Conservation (phyloP, 2,113 vertebrate genomes). For the Actenoides lindsayi region DNA sequence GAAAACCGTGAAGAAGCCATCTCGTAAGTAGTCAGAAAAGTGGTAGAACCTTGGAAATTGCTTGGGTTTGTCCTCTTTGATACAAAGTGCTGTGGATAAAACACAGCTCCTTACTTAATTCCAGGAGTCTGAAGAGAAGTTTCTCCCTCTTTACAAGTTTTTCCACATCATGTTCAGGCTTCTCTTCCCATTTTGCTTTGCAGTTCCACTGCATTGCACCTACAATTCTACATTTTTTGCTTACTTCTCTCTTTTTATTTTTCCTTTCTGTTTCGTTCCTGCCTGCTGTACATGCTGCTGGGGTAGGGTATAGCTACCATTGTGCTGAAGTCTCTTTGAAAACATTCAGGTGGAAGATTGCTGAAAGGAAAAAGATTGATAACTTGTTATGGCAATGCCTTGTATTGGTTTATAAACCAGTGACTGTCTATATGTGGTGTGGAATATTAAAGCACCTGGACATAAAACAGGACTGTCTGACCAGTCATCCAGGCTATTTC, state of each 20-base stretch:
- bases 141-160: not conserved
- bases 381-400: not conserved
- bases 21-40: constrained; percentile 84
- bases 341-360: not conserved
- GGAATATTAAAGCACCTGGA: not conserved
- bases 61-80: not conserved
- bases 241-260: not conserved
- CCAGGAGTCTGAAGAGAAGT: not conserved
- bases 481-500: not conserved
- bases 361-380: not conserved
- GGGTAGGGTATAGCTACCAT: not conserved
- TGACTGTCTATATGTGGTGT: not conserved
- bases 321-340: not conserved
- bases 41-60: not conserved
- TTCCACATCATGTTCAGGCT: not conserved
- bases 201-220: not conserved
- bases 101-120: not conserved
- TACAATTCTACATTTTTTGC: not conserved
- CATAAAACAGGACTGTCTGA: not conserved
- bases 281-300: not conserved
- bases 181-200: not conserved
- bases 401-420: not conserved
- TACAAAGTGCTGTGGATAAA: not conserved
- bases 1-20: constrained; percentile 99
- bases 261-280: not conserved